Percentiles rank a stretch among this genome's conserved stretches.
Evolutionary conservation across 35 echinoderm and acorn worm genomes (phyloP).

Genomic region (Stichopus chloronotus): DNA sequence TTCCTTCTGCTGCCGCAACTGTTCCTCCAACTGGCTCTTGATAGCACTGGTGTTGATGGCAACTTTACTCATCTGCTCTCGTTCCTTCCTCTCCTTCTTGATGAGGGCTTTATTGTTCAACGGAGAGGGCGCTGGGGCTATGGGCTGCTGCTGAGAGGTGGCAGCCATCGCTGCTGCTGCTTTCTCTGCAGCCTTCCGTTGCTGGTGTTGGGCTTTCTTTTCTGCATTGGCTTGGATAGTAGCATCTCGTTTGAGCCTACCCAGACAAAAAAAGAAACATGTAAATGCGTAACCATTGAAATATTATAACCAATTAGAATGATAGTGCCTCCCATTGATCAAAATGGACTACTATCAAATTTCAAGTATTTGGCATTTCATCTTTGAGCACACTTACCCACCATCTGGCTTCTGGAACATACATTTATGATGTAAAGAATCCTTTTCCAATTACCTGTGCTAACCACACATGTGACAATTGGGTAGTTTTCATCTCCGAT

Average conservation of each 20-base stretch:
- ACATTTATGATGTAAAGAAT: too few species aligned
- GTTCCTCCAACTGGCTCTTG: conserved; percentile 81
- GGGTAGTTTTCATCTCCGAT: too few species aligned
- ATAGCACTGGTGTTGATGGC: conserved; percentile 42
- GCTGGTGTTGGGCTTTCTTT: conserved; percentile 35
- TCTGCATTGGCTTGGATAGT: conserved; percentile 57
- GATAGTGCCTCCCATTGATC: too few species aligned
- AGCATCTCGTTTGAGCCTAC: conserved; percentile 42
- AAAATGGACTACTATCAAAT: too few species aligned
- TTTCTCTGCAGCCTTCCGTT: conserved; percentile 56
- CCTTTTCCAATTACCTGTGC: too few species aligned
- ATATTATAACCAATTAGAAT: too few species aligned
- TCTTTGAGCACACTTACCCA: too few species aligned
- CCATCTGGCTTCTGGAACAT: too few species aligned
- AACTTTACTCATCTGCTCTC: background rate
- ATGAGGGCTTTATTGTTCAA: conserved; percentile 29
- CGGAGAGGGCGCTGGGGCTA: background rate
- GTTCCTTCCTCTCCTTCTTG: conserved; percentile 18
- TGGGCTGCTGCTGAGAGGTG: background rate
- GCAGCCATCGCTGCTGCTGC: conserved; percentile 15
- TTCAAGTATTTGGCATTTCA: too few species aligned
- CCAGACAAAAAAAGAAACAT: background rate
- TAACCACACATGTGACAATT: too few species aligned
- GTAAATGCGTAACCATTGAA: too few species aligned
- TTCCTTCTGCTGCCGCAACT: conserved; percentile 69